Evolutionary conservation across 2,888 invertebrate species (phyloP).

Genomic region (Xanthia togata): DNA sequence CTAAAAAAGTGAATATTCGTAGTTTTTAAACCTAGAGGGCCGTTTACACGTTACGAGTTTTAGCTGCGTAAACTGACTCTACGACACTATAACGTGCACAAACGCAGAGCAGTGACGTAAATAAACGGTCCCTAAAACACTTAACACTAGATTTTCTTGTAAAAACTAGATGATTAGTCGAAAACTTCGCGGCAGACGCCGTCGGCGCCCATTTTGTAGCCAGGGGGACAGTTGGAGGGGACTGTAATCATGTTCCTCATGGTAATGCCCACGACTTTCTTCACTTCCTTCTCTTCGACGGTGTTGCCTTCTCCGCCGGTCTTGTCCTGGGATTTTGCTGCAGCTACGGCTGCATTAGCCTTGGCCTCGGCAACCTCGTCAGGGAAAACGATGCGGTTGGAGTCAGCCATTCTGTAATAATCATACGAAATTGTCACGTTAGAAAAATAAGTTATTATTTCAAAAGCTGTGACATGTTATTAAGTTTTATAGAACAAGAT

Average conservation of each 20-base stretch:
- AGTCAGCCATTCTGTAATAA: slow-evolving; percentile 80
- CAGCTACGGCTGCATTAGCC: slow-evolving; percentile 63
- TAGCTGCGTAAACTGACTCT: slow-evolving; percentile 17
- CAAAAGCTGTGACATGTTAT: not conserved
- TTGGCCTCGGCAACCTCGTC: slow-evolving; percentile 81
- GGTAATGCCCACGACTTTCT: slow-evolving; percentile 36
- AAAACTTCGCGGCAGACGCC: slow-evolving; percentile 78
- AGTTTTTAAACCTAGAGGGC: slow-evolving; percentile 29
- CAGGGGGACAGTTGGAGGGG: slow-evolving; percentile 76
- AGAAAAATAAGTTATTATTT: not conserved
- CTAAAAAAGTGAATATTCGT: slow-evolving; percentile 31
- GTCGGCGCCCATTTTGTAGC: slow-evolving; percentile 73
- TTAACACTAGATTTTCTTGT: slow-evolving; percentile 16
- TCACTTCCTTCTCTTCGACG: slow-evolving; percentile 67
- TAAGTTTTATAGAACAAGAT: not conserved
- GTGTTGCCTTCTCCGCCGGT: slow-evolving; percentile 74
- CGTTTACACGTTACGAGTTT: slow-evolving; percentile 13
- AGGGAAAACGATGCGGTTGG: slow-evolving; percentile 78
- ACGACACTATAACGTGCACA: slow-evolving; percentile 27
- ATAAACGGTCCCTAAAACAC: slow-evolving; percentile 27
- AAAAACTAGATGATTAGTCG: slow-evolving; percentile 44
- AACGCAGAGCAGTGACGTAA: not conserved
- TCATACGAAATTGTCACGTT: slow-evolving; percentile 6
- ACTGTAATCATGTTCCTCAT: slow-evolving; percentile 79
- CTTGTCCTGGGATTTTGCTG: slow-evolving; percentile 54